Evolutionary conservation across 2,888 invertebrate genomes (phyloP).

Genomic region (Amphipyra berbera): DNA sequence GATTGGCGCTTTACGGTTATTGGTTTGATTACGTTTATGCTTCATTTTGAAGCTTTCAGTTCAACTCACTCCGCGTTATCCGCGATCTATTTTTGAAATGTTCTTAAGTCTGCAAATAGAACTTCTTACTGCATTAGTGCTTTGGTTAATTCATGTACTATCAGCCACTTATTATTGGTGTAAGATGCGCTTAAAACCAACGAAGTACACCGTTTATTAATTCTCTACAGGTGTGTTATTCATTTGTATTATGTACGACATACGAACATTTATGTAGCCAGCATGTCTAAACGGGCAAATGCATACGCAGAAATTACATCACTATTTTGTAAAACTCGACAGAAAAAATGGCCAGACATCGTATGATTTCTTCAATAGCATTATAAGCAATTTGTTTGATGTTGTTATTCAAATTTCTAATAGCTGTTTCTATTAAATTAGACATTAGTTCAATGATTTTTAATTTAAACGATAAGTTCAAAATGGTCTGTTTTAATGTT

Average conservation of each 20-base stretch:
- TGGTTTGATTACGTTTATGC: constrained; percentile 76
- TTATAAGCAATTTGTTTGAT: constrained; percentile 40
- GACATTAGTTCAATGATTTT: not conserved
- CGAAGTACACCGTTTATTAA: constrained; percentile 21
- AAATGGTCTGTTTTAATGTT: constrained; percentile 11
- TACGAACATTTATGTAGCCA: constrained; percentile 42
- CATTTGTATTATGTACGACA: constrained; percentile 25
- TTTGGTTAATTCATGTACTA: constrained; percentile 51
- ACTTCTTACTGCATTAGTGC: constrained; percentile 42
- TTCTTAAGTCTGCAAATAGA: constrained; percentile 59
- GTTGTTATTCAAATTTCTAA: constrained; percentile 4
- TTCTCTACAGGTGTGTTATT: constrained; percentile 33
- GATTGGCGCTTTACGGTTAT: constrained; percentile 76
- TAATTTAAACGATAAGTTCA: not conserved
- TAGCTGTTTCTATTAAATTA: constrained; percentile 2
- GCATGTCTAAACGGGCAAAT: constrained; percentile 53
- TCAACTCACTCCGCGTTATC: constrained; percentile 69
- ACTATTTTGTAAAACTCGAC: constrained; percentile 42
- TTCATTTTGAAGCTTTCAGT: constrained; percentile 75
- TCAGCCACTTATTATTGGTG: constrained; percentile 43
- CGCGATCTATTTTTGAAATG: constrained; percentile 62
- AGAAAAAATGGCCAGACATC: constrained; percentile 42
- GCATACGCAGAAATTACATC: constrained; percentile 53
- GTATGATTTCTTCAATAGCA: constrained; percentile 51
- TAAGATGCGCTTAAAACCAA: constrained; percentile 28